Percentiles rank a stretch among this genome's conserved stretches.
Evolutionary conservation across 2,888 invertebrate genomes (phyloP).

Genomic region (Agrilus mali): DNA sequence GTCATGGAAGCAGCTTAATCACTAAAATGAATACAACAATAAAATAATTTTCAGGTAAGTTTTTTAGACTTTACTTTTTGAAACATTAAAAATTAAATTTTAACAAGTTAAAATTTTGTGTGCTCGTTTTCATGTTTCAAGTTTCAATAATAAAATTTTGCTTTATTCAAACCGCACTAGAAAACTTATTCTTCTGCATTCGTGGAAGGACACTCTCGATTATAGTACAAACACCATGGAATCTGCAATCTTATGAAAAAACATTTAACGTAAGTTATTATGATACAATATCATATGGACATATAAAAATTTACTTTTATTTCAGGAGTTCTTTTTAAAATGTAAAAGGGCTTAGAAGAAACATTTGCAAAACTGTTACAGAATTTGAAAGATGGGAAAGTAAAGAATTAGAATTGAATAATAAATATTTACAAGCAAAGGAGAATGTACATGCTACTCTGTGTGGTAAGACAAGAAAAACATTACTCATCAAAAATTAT

Average conservation of each 20-base stretch:
- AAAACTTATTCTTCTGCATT: constrained; percentile 88
- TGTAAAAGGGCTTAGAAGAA: constrained; percentile 59
- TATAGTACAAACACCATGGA: constrained; percentile 95
- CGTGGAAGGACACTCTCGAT: constrained; percentile 96
- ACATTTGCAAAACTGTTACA: constrained; percentile 38
- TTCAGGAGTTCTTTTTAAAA: constrained; percentile 88
- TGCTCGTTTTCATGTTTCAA: too few species aligned
- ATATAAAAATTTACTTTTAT: constrained; percentile 9
- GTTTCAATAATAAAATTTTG: too few species aligned
- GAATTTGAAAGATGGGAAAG: constrained; percentile 61
- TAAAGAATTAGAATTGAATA: constrained; percentile 56
- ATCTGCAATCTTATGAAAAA: constrained; percentile 85
- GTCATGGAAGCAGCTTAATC: too few species aligned
- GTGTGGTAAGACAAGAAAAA: constrained; percentile 52
- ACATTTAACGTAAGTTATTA: constrained; percentile 60
- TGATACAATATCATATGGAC: constrained; percentile 2
- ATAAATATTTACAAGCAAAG: constrained; percentile 49
- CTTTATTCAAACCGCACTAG: too few species aligned
- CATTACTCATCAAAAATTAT: constrained; percentile 3
- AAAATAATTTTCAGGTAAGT: too few species aligned
- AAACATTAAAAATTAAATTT: too few species aligned
- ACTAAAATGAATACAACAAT: too few species aligned
- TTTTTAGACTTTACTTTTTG: too few species aligned
- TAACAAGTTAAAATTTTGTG: too few species aligned
- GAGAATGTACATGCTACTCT: constrained; percentile 63